phyloP scores from a whole-genome alignment of 1,140 invertebrate genomes.

The Drosophila arawakana region DNA sequence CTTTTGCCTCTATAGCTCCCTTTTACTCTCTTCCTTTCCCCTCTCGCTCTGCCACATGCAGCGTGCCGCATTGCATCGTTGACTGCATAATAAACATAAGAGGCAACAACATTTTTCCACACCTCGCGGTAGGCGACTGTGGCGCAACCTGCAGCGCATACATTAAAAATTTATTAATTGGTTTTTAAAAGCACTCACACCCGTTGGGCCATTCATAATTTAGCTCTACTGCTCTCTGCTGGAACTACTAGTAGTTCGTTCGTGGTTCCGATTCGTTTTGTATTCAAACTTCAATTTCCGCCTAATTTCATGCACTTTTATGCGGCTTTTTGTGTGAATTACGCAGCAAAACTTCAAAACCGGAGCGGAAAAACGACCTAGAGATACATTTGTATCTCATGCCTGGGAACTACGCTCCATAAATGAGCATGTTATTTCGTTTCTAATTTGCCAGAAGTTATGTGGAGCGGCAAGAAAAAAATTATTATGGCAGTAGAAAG shows the following conservation, averaged over 20 bases:
- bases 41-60: conserved; percentile 59
- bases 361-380: conserved; percentile 64
- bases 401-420: conserved; percentile 51
- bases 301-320: conserved; percentile 80
- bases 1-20: too few species aligned
- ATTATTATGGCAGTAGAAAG: conserved; percentile 28
- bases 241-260: neutral
- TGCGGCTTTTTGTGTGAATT: conserved; percentile 74
- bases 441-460: conserved; percentile 64
- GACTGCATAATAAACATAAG: conserved; percentile 77
- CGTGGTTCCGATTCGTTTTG: conserved; percentile 22
- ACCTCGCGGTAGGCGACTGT: conserved; percentile 30
- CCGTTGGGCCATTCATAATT: conserved; percentile 78
- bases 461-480: conserved; percentile 34
- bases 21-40: neutral
- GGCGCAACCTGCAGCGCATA: conserved; percentile 68
- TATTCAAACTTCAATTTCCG: conserved; percentile 71
- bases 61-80: conserved; percentile 37
- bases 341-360: conserved; percentile 67
- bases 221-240: conserved; percentile 1
- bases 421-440: conserved; percentile 68
- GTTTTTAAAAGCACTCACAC: conserved; percentile 81
- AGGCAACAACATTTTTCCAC: conserved; percentile 60
- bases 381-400: conserved; percentile 32
- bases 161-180: conserved; percentile 83